Base-by-base conservation (phyloP, 2,797 vertebrate genomes). In the Loriculus beryllinus region DNA sequence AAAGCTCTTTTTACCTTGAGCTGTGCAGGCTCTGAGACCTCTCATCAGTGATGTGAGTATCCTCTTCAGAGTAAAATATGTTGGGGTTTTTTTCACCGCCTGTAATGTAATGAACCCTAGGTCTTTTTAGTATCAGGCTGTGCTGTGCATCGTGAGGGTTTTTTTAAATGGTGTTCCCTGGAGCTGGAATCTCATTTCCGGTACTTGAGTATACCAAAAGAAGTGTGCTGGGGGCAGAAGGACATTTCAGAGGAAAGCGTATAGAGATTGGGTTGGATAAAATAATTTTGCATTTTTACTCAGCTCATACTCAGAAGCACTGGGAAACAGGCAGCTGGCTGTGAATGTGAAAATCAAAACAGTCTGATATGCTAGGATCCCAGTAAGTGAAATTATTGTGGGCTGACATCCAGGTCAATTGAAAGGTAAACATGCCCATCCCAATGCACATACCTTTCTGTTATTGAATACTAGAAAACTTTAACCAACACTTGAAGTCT, bases 361-460 rank as follows among this genome's bases (percentile, higher is more conserved):
- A 89, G 54, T 68, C 42, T 83, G 72, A 82, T 84, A 31, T 71
- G 23, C 65, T 92, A 83, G 29, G n/a, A 70, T 93, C 43, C 22
- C 39, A 76, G 72, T 56, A 60, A 68, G 54, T 69, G 91, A 60
- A 91, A 59, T 80, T 91, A 29, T 57, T 92, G 47, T 1, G 26
- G 59, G 63, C 76, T 67, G 56, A 25, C 49, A 59, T 45, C 65
- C 84, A 83, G 45, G 39, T 76, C 0, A 0, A 70, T 10, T 78
- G 84, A 75, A 95, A 93, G 51, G 82, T 83, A 97, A 96, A 93
- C 65, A 63, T 22, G 56, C 84, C 91, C 63, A 94, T 95, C 89
- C 79, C 65, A 82, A 31, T 59, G 28, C 18, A 43, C 79, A 65
- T 93, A 70, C 72, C 82, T 95, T 93, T 93, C 68, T 92, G 54